Evolutionary conservation across 2,113 vertebrate genomes (phyloP).

Genomic region (Campylomormyrus numenius): DNA sequence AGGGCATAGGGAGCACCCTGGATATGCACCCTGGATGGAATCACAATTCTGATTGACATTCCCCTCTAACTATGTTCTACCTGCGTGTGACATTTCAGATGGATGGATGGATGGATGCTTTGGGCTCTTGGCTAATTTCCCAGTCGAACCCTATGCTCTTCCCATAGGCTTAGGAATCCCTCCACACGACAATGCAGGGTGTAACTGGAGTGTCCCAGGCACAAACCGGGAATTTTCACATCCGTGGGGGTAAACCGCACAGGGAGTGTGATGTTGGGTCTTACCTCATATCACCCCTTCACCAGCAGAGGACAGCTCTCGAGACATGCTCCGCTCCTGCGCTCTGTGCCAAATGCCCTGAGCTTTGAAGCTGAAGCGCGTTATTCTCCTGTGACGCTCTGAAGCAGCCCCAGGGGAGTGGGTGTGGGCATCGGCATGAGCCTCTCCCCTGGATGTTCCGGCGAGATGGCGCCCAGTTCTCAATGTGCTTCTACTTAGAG

Average conservation of each 20-base stretch:
- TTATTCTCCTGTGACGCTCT: conserved; percentile 42
- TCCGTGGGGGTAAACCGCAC: not conserved
- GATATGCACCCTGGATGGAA: not conserved
- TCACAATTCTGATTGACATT: not conserved
- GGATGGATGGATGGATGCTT: not conserved
- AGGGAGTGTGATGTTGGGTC: not conserved
- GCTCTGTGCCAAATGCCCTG: not conserved
- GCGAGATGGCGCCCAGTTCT: not conserved
- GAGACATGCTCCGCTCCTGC: not conserved
- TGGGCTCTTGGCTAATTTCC: not conserved
- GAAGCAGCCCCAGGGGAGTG: conserved; percentile 61
- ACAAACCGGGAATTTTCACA: not conserved
- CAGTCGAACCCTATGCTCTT: not conserved
- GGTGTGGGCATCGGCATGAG: not conserved
- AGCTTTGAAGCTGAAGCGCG: not conserved
- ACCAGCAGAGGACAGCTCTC: conserved; percentile 10
- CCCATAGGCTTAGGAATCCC: not conserved
- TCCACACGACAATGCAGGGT: not conserved
- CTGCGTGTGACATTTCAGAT: not conserved
- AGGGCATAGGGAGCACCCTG: not conserved
- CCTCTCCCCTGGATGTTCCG: not conserved
- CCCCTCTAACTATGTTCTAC: not conserved
- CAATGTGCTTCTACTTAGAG: not conserved
- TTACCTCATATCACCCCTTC: not conserved
- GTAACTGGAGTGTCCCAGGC: not conserved